phyloP scores from a whole-genome alignment of 2,888 invertebrate species.

The Drosophila testacea region DNA sequence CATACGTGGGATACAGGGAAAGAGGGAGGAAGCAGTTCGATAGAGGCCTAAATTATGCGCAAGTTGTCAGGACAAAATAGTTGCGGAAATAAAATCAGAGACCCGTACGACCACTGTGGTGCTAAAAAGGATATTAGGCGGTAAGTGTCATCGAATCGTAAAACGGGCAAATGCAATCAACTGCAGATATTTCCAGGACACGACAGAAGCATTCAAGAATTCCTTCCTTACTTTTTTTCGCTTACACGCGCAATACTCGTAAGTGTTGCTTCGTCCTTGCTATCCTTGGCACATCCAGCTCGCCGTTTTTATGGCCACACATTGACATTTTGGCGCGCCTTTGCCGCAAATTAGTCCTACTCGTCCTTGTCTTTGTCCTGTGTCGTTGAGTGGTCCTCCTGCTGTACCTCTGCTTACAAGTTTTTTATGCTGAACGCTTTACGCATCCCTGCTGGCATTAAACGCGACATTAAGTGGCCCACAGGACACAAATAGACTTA shows the following conservation, averaged over 20 bases:
- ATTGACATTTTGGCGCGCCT: slow-evolving; percentile 70
- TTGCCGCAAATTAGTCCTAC: slow-evolving; percentile 69
- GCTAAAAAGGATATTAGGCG: slow-evolving; percentile 77
- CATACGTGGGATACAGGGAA: neutral
- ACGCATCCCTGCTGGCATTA: slow-evolving; percentile 63
- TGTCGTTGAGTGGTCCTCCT: slow-evolving; percentile 35
- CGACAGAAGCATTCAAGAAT: slow-evolving; percentile 11
- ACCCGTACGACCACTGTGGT: slow-evolving; percentile 20
- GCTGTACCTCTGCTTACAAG: slow-evolving; percentile 19
- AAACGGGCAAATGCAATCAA: slow-evolving; percentile 75
- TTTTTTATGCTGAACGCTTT: slow-evolving; percentile 78
- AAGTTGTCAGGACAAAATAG: slow-evolving; percentile 46
- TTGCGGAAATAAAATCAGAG: slow-evolving; percentile 61
- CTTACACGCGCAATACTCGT: slow-evolving; percentile 75
- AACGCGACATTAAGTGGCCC: slow-evolving; percentile 66
- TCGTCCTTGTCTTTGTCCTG: slow-evolving; percentile 26
- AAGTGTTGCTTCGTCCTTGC: slow-evolving; percentile 41
- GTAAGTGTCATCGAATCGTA: slow-evolving; percentile 77
- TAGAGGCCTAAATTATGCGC: slow-evolving; percentile 61
- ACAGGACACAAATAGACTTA: slow-evolving; percentile 33
- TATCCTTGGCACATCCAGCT: slow-evolving; percentile 17
- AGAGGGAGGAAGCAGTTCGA: neutral
- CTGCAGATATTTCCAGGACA: slow-evolving; percentile 65
- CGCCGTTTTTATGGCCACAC: slow-evolving; percentile 66
- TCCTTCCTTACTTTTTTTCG: slow-evolving; percentile 51